These are phyloP conservation scores for Neuroscelio doddi DNA, from an alignment of 2,888 invertebrate genomes.

Conservation along the genomic window DNA sequence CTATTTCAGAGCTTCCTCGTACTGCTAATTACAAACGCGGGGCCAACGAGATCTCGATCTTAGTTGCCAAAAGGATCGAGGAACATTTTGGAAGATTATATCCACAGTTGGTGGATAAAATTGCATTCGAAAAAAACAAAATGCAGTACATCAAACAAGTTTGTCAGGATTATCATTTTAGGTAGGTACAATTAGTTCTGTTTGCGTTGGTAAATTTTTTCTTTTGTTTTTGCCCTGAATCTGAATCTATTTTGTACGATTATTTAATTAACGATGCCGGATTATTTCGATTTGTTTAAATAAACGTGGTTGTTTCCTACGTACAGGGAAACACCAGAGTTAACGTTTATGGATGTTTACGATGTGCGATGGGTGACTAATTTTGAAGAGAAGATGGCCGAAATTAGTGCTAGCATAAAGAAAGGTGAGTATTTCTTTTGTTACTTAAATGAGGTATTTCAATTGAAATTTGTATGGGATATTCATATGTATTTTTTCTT, in stretches of 20 bases:
- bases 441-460: neutral
- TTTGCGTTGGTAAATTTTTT: neutral
- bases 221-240: neutral
- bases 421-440: constrained; percentile 65
- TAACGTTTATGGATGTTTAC: constrained; percentile 71
- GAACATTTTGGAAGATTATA: constrained; percentile 81
- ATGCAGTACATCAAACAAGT: constrained; percentile 77
- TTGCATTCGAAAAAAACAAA: constrained; percentile 80
- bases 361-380: constrained; percentile 70
- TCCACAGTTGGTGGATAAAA: constrained; percentile 79
- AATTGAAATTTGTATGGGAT: neutral
- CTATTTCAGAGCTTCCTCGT: constrained; percentile 77
- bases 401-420: constrained; percentile 55
- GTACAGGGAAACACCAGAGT: constrained; percentile 72
- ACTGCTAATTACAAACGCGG: constrained; percentile 74
- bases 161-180: constrained; percentile 79
- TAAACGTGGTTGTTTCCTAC: constrained; percentile 60
- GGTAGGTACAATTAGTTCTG: constrained; percentile 66
- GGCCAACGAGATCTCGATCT: constrained; percentile 70
- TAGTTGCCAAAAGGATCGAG: constrained; percentile 81
- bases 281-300: constrained; percentile 36
- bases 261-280: constrained; percentile 14
- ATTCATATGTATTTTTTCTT: no score
- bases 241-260: neutral
- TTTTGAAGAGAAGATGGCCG: constrained; percentile 70